Conservation (phyloP, 2,113 vertebrate species). For the Nothoprocta pentlandii region DNA sequence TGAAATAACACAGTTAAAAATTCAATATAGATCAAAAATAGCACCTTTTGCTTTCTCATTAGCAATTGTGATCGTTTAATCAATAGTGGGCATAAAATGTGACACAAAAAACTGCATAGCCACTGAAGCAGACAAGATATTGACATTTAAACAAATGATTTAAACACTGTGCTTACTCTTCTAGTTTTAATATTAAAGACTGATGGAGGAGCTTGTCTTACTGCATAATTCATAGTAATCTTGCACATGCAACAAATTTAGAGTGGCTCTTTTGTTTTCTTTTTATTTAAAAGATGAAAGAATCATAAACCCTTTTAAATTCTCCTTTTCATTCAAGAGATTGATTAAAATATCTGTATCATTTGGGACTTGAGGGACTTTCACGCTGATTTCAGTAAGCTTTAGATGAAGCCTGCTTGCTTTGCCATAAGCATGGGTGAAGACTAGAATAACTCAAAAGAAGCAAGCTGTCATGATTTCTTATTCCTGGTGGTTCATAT, state of each 20-base stretch:
- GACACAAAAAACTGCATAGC: not conserved
- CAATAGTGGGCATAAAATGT: not conserved
- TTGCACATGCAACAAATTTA: not conserved
- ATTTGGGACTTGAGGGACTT: not conserved
- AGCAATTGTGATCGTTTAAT: slow-evolving; percentile 41
- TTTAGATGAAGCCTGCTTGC: not conserved
- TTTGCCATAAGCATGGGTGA: not conserved
- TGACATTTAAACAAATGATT: slow-evolving; percentile 56
- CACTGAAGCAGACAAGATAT: slow-evolving; percentile 42
- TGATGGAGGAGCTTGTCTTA: not conserved
- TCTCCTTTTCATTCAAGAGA: not conserved
- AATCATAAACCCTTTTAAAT: not conserved
- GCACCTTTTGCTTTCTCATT: slow-evolving; percentile 30
- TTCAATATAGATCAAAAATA: not conserved
- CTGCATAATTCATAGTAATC: not conserved
- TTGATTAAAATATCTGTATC: not conserved
- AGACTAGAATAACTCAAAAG: not conserved
- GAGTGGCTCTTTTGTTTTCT: not conserved
- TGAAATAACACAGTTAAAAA: slow-evolving; percentile 7
- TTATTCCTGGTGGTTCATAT: not conserved
- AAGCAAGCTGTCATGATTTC: not conserved
- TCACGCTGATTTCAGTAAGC: not conserved
- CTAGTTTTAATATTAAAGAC: slow-evolving; percentile 20
- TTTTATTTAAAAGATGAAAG: not conserved
- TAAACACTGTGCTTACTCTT: slow-evolving; percentile 39